These are phyloP conservation scores for Papilio polytes DNA, from an alignment of 1,140 invertebrate species.

Conservation along the genomic window DNA sequence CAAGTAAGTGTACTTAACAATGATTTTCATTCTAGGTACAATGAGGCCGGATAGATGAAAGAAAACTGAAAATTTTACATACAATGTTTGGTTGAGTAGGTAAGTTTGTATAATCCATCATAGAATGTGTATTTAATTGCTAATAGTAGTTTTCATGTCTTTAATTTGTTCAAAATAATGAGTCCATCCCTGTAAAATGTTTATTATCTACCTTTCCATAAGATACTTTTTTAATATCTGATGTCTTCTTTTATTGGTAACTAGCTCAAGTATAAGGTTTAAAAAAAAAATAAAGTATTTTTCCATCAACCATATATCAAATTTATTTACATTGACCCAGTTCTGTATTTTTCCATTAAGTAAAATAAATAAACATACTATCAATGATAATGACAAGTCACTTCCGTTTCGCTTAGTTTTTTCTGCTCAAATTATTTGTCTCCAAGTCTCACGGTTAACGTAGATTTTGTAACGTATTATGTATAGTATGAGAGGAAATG, in stretches of 20 bases:
- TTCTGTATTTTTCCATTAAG: conserved; percentile 2
- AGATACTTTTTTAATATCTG: no score
- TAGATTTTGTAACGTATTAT: background rate
- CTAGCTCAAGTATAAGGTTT: background rate
- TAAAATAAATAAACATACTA: background rate
- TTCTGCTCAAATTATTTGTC: background rate
- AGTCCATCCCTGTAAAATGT: no score
- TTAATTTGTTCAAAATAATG: background rate
- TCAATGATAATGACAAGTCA: background rate
- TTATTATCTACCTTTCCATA: no score
- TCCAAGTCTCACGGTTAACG: background rate
- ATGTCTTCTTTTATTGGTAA: no score
- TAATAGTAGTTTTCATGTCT: no score
- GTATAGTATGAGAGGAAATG: no score
- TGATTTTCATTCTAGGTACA: background rate
- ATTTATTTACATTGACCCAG: background rate
- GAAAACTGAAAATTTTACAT: background rate
- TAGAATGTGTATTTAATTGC: no score
- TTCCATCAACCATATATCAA: background rate
- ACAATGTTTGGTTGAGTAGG: background rate
- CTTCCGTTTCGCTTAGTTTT: conserved; percentile 1
- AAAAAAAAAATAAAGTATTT: background rate
- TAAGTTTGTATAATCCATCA: background rate
- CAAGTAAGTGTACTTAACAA: background rate
- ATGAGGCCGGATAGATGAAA: conserved; percentile 9